Evolutionary conservation across 2,888 invertebrate species (phyloP).

Genomic region (Phalangium opilio): DNA sequence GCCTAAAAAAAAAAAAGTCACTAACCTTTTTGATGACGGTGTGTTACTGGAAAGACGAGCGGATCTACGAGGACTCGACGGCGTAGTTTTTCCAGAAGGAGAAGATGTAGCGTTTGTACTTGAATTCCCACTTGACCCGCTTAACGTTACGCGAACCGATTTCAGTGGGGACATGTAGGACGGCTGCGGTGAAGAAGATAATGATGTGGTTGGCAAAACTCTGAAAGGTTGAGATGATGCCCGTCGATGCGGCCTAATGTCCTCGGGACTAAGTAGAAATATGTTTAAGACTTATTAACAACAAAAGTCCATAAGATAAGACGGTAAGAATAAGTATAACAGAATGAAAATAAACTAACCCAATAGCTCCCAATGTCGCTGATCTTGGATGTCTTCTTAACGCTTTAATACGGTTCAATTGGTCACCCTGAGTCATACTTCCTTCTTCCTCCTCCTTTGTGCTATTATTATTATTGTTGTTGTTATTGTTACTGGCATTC

Average conservation of each 20-base stretch:
- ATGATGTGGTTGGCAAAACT: slow-evolving; percentile 6
- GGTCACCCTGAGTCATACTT: slow-evolving; percentile 20
- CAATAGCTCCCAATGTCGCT: slow-evolving; percentile 22
- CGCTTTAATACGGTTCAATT: slow-evolving; percentile 21
- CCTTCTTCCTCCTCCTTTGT: slow-evolving; percentile 21
- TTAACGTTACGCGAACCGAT: slow-evolving; percentile 8
- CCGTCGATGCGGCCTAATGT: slow-evolving; percentile 13
- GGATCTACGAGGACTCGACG: too few relatives aligned
- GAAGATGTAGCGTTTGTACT: too few relatives aligned
- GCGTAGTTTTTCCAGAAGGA: too few relatives aligned
- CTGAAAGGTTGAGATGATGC: slow-evolving; percentile 18
- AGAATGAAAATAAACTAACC: slow-evolving; percentile 6
- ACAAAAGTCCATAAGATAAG: not conserved
- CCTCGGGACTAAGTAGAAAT: slow-evolving; percentile 8
- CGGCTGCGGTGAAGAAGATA: slow-evolving; percentile 8
- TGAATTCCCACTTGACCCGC: too few relatives aligned
- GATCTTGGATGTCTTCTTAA: slow-evolving; percentile 32
- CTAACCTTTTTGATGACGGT: too few relatives aligned
- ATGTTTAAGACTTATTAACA: too few relatives aligned
- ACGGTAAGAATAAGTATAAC: too few relatives aligned
- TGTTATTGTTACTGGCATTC: not conserved
- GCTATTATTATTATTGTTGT: slow-evolving; percentile 13
- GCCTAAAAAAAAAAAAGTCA: too few relatives aligned
- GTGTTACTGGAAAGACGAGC: too few relatives aligned
- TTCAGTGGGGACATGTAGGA: slow-evolving; percentile 19